A percentile compares a stretch with the other conserved stretches of the same genome.
Conservation (phyloP, 1,140 invertebrate genomes). For the Homarus americanus region DNA sequence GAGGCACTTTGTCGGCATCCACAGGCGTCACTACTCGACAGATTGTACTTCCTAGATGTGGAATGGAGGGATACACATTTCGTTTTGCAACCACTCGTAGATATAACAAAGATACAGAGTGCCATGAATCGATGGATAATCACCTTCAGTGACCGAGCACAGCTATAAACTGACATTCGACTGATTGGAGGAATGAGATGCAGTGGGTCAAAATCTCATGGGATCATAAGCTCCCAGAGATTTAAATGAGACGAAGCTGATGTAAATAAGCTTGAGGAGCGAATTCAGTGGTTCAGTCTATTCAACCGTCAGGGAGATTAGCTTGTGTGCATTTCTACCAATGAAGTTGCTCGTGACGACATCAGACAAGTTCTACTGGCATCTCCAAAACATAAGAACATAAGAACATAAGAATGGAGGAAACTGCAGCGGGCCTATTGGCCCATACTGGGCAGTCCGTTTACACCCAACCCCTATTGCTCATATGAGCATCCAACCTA, state of each 20-base stretch:
- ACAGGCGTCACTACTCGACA: too few species aligned
- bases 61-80: too few species aligned
- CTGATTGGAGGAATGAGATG: neutral
- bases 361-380: neutral
- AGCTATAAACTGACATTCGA: neutral
- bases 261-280: neutral
- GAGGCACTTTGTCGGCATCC: too few species aligned
- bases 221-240: neutral
- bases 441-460: too few species aligned
- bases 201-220: neutral
- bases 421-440: too few species aligned
- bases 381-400: too few species aligned
- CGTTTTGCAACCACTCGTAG: too few species aligned
- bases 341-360: slow-evolving; percentile 4
- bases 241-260: neutral
- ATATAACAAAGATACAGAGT: neutral
- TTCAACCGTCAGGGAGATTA: neutral
- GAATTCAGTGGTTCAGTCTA: neutral
- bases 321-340: neutral
- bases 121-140: slow-evolving; percentile 1
- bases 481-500: too few species aligned
- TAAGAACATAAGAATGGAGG: too few species aligned
- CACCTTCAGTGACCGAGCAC: slow-evolving; percentile 10
- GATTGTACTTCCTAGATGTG: too few species aligned
- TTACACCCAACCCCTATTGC: too few species aligned